phyloP scores from a whole-genome alignment of 2,797 vertebrate species.

The Halcyon smyrnensis region DNA sequence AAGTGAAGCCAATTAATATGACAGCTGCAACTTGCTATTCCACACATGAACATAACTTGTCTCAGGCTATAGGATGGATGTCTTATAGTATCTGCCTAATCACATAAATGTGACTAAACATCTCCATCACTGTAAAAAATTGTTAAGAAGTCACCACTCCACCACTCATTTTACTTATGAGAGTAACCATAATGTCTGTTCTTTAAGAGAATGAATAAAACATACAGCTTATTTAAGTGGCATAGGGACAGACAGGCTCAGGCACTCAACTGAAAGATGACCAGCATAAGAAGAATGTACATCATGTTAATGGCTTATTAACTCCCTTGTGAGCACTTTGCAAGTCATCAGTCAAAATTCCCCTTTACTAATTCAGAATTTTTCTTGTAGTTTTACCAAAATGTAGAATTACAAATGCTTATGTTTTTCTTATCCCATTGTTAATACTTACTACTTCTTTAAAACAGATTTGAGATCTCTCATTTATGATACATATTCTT shows the following conservation, averaged over 20 bases:
- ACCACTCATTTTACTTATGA: neutral
- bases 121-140: neutral
- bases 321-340: neutral
- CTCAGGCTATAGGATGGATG: neutral
- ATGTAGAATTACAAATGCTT: neutral
- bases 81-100: neutral
- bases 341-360: neutral
- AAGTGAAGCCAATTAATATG: constrained; percentile 14
- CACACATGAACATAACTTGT: neutral
- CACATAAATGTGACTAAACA: neutral
- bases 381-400: neutral
- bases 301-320: neutral
- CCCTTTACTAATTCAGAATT: neutral
- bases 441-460: neutral
- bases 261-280: constrained; percentile 5
- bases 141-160: neutral
- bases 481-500: neutral
- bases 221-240: neutral
- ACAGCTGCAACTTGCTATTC: neutral
- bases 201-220: constrained; percentile 39
- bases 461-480: neutral
- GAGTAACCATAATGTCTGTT: neutral
- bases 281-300: neutral
- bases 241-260: neutral
- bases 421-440: neutral